Conservation (phyloP, 1,140 invertebrate genomes). For the Papilio dardanus region DNA sequence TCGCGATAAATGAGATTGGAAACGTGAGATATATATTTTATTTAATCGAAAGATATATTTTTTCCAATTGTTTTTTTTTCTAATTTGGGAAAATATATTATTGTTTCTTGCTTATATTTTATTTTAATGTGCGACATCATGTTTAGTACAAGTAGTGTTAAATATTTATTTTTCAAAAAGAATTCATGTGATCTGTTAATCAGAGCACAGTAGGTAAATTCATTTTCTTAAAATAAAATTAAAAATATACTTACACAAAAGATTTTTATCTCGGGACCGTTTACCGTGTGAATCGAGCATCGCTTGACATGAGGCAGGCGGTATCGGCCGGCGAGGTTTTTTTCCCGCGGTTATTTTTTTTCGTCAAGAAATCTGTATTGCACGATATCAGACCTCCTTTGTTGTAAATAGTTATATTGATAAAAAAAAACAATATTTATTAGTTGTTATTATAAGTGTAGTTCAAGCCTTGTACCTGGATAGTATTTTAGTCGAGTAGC, state of each 20-base stretch:
- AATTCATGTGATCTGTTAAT: too few species aligned
- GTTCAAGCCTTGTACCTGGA: too few species aligned
- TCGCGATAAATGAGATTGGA: slow-evolving; percentile 51
- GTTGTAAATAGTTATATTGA: slow-evolving; percentile 34
- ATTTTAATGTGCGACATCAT: too few species aligned
- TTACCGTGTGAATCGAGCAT: slow-evolving; percentile 31
- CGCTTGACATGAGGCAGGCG: slow-evolving; percentile 56
- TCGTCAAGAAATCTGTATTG: slow-evolving; percentile 66
- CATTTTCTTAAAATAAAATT: neutral
- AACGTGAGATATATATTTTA: slow-evolving; percentile 38
- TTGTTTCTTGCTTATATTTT: too few species aligned
- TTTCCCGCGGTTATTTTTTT: slow-evolving; percentile 51
- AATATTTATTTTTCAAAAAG: too few species aligned
- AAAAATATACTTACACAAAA: slow-evolving; percentile 3
- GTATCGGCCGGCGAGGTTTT: slow-evolving; percentile 47
- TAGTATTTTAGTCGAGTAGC: too few species aligned
- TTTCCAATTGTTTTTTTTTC: too few species aligned
- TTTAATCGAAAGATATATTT: neutral
- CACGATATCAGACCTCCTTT: slow-evolving; percentile 61
- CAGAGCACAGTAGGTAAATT: too few species aligned
- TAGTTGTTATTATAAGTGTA: too few species aligned
- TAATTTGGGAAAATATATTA: too few species aligned
- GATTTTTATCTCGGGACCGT: slow-evolving; percentile 41
- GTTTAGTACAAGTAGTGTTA: too few species aligned
- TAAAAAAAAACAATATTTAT: too few species aligned